phyloP scores from a whole-genome alignment of 2,113 vertebrate genomes.

The Candoia aspera region DNA sequence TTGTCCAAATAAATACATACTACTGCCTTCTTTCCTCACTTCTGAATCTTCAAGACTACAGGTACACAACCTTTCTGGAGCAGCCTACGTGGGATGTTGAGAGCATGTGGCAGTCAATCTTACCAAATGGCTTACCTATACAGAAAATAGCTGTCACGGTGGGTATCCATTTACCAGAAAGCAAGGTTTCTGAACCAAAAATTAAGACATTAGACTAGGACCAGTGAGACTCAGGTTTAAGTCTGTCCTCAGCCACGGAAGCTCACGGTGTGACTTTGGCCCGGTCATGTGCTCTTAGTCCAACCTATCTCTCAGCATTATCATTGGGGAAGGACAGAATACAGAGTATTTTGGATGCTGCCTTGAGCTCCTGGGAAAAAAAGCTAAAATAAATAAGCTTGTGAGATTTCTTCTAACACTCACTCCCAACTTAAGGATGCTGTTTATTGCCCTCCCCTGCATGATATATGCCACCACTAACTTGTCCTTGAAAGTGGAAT shows the following conservation, averaged over 20 bases:
- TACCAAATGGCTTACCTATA: neutral
- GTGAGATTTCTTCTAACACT: neutral
- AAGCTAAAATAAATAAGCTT: neutral
- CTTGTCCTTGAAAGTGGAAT: neutral
- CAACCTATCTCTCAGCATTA: neutral
- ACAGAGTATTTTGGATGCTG: neutral
- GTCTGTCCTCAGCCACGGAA: neutral
- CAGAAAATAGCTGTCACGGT: neutral
- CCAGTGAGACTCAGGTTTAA: neutral
- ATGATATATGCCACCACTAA: neutral
- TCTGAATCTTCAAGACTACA: neutral
- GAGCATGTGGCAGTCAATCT: neutral
- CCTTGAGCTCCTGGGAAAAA: neutral
- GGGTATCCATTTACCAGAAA: neutral
- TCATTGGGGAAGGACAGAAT: neutral
- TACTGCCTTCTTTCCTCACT: neutral
- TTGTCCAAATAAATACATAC: no score
- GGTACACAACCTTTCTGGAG: neutral
- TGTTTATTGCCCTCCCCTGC: neutral
- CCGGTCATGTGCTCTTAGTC: neutral
- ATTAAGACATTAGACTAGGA: neutral
- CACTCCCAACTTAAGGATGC: neutral
- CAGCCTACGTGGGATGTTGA: neutral
- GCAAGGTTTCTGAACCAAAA: neutral
- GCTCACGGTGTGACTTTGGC: neutral